Conservation (phyloP, 2,888 invertebrate species). For the Nephrotoma appendiculata region DNA sequence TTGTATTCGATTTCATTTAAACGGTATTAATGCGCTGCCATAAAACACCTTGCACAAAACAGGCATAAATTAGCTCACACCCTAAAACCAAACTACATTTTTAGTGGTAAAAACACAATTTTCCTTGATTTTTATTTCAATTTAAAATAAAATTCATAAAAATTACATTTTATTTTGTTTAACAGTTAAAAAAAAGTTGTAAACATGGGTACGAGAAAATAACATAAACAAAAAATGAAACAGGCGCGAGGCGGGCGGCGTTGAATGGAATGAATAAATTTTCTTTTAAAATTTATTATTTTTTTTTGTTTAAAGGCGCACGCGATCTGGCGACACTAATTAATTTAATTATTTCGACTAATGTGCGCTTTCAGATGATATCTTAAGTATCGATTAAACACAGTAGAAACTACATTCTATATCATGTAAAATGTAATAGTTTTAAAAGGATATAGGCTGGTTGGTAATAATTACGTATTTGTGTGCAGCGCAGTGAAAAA, state of each 20-base stretch:
- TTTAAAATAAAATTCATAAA: not conserved
- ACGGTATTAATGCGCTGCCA: not conserved
- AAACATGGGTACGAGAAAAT: not conserved
- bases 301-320: constrained; percentile 8
- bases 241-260: not conserved
- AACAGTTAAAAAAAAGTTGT: not conserved
- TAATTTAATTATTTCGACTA: constrained; percentile 20
- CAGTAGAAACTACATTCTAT: constrained; percentile 9
- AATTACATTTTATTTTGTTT: not conserved
- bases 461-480: not conserved
- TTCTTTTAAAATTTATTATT: constrained; percentile 1
- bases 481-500: not conserved
- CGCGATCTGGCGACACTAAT: constrained; percentile 19
- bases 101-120: not conserved
- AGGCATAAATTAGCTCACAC: not conserved
- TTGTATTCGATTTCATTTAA: not conserved
- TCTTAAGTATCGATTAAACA: constrained; percentile 19
- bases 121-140: not conserved
- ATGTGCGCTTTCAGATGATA: constrained; percentile 14
- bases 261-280: constrained; percentile 7
- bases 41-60: not conserved
- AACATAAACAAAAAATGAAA: not conserved
- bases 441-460: not conserved
- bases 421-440: not conserved
- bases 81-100: not conserved